Percentiles rank a stretch among this genome's conserved stretches.
phyloP scores from a whole-genome alignment of 2,113 vertebrate genomes.

The Zootoca vivipara region DNA sequence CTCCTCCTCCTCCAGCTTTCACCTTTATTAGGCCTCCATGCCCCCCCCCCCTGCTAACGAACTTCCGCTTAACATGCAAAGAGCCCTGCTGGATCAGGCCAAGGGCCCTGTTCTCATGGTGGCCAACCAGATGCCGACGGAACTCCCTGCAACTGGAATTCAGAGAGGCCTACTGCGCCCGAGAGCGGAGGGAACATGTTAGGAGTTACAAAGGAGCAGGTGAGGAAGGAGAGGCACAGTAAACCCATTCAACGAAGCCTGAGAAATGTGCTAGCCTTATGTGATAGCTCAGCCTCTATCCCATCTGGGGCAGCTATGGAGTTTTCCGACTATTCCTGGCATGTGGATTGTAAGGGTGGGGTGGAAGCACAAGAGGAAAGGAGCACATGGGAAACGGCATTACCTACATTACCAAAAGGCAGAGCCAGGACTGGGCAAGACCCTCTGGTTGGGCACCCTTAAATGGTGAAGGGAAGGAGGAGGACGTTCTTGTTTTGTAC shows the following conservation, averaged over 20 bases:
- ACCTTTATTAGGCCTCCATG: background rate
- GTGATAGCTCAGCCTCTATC: too few species aligned
- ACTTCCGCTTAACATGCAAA: background rate
- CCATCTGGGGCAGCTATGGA: background rate
- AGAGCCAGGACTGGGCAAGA: background rate
- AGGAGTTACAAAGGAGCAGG: too few species aligned
- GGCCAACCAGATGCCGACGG: background rate
- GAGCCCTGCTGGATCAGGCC: too few species aligned
- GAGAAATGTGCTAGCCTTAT: background rate
- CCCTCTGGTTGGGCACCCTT: background rate
- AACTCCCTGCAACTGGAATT: background rate
- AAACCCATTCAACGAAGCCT: background rate
- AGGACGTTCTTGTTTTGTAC: background rate
- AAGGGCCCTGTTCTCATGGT: too few species aligned
- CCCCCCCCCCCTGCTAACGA: background rate
- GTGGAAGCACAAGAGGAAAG: too few species aligned
- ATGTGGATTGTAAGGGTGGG: background rate
- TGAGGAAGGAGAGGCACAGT: background rate
- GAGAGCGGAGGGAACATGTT: too few species aligned
- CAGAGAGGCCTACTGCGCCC: too few species aligned
- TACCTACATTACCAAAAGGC: background rate
- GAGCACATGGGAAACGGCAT: background rate
- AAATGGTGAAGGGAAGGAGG: background rate
- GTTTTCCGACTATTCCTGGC: background rate
- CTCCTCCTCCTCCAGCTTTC: background rate